Percentiles rank a stretch among this genome's conserved stretches.
These are phyloP conservation scores for Phengaris arion DNA, from an alignment of 2,888 invertebrate species.

Conservation along the genomic window DNA sequence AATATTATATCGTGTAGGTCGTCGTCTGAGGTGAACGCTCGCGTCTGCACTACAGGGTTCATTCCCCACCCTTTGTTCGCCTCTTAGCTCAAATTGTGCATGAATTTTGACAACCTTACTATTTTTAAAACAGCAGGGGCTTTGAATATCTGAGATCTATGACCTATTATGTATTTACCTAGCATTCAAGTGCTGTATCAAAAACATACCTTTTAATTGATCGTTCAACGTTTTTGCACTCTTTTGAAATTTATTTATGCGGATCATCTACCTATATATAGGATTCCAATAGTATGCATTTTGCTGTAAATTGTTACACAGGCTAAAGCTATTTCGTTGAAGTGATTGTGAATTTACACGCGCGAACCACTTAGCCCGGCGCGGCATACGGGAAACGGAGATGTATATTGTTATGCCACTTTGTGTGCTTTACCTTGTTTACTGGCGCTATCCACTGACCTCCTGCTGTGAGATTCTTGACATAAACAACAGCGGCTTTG, in stretches of 20 bases:
- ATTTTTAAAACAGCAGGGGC: conserved; percentile 2
- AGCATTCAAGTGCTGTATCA: background rate
- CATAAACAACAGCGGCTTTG: background rate
- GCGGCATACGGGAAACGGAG: background rate
- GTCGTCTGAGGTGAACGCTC: conserved; percentile 29
- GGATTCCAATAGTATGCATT: background rate
- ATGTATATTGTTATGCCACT: background rate
- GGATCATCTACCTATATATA: too few relatives aligned
- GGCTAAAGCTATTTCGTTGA: background rate
- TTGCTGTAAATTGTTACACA: background rate
- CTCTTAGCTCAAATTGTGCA: conserved; percentile 26
- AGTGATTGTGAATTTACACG: background rate
- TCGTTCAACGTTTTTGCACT: too few relatives aligned
- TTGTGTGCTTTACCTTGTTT: background rate
- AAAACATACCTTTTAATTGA: too few relatives aligned
- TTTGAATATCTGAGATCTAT: background rate
- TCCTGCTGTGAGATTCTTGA: background rate
- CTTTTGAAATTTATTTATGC: too few relatives aligned
- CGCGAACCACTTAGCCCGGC: background rate
- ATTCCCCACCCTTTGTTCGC: conserved; percentile 30
- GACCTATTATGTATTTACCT: background rate
- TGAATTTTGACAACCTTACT: conserved; percentile 11
- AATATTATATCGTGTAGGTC: conserved; percentile 21
- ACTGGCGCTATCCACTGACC: background rate
- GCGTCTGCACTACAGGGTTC: conserved; percentile 30